phyloP scores from a whole-genome alignment of 2,797 vertebrate species.

The Heliangelus exortis region DNA sequence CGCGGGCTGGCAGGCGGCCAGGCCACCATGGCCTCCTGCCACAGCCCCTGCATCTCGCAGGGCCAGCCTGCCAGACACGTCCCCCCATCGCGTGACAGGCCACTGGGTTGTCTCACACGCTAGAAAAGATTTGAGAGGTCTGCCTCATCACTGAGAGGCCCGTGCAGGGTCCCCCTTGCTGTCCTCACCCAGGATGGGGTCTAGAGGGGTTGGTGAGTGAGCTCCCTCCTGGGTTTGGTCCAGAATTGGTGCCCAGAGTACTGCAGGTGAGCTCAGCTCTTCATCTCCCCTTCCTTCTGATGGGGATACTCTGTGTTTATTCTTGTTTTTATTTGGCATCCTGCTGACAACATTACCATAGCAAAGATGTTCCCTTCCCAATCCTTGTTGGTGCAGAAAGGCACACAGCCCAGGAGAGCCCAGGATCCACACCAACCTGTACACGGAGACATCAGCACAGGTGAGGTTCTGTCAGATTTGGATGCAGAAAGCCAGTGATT shows the following conservation, averaged over 20 bases:
- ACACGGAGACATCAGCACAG: rapidly evolving
- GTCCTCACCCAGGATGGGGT: neutral
- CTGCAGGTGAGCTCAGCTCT: neutral
- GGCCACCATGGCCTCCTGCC: slow-evolving; percentile 42
- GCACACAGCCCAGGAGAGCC: neutral
- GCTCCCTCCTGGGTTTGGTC: neutral
- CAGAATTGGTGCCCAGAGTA: neutral
- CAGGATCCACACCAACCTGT: neutral
- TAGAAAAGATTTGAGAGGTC: slow-evolving; percentile 24
- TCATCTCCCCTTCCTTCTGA: neutral
- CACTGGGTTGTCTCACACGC: slow-evolving; percentile 37
- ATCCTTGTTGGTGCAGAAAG: neutral
- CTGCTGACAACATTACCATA: neutral
- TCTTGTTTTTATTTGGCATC: neutral
- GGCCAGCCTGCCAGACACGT: slow-evolving; percentile 66
- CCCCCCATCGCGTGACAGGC: slow-evolving; percentile 50
- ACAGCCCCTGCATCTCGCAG: slow-evolving; percentile 31
- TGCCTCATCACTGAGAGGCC: slow-evolving; percentile 39
- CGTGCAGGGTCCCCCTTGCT: neutral
- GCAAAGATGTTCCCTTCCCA: neutral
- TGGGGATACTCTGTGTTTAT: neutral
- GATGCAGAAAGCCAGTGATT: neutral
- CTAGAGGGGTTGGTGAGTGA: neutral
- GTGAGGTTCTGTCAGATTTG: neutral
- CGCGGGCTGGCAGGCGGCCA: slow-evolving; percentile 3